A percentile compares a stretch with the other conserved stretches of the same genome.
Evolutionary conservation across 2,888 invertebrate genomes (phyloP).

Genomic region (Tuberolachnus salignus): DNA sequence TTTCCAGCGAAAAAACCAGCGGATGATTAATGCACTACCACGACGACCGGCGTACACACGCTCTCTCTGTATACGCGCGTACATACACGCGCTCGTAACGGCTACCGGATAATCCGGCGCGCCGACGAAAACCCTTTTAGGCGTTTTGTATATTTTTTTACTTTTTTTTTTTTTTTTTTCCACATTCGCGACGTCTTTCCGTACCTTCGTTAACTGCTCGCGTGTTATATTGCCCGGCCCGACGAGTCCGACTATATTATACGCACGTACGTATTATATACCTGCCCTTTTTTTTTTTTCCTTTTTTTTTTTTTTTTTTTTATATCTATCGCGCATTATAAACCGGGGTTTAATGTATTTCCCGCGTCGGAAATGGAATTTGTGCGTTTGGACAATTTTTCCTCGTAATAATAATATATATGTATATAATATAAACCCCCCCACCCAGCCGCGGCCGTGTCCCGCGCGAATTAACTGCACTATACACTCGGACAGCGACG

Average conservation of each 20-base stretch:
- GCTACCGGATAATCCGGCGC: constrained; percentile 44
- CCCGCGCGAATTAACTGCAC: constrained; percentile 18
- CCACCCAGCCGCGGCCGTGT: no score
- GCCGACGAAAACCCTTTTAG: constrained; percentile 48
- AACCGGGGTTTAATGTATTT: constrained; percentile 37
- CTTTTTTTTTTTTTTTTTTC: background rate
- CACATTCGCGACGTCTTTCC: constrained; percentile 34
- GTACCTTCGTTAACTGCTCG: constrained; percentile 56
- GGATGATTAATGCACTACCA: constrained; percentile 55
- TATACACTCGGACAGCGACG: constrained; percentile 26
- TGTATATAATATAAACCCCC: no score
- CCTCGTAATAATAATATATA: background rate
- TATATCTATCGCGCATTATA: background rate
- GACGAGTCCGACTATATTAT: constrained; percentile 39
- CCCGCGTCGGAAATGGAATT: constrained; percentile 48
- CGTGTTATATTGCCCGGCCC: constrained; percentile 31
- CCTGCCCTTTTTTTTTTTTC: no score
- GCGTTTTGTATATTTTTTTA: constrained; percentile 40
- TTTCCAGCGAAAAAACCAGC: constrained; percentile 42
- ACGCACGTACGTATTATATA: no score
- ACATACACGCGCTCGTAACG: no score
- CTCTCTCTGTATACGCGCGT: background rate
- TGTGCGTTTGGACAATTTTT: constrained; percentile 43
- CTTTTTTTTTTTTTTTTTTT: constrained; percentile 40
- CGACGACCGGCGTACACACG: no score